Percentiles rank a stretch among this genome's conserved stretches.
Conservation (phyloP, 2,113 vertebrate genomes). For the Crotalus horridus region DNA sequence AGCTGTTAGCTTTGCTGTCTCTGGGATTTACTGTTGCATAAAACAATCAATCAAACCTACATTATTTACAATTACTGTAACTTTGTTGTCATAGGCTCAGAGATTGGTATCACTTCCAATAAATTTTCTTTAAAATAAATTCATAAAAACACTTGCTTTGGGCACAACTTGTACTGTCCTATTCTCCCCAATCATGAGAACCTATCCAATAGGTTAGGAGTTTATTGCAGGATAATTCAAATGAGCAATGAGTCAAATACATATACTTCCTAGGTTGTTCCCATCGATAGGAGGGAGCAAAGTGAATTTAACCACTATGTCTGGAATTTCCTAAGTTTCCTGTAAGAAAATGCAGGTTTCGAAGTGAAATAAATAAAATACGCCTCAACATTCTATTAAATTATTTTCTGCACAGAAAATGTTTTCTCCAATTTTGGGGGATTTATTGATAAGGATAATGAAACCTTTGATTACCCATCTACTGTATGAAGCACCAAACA, state of each 20-base stretch:
- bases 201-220: background rate
- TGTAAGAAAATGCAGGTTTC: background rate
- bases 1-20: background rate
- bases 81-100: background rate
- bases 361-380: background rate
- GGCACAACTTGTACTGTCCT: background rate
- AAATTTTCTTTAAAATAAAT: conserved; percentile 45
- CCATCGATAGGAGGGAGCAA: background rate
- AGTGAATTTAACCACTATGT: background rate
- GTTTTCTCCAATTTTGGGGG: background rate
- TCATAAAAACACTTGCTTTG: background rate
- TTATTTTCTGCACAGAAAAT: background rate
- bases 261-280: conserved; percentile 8
- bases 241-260: background rate
- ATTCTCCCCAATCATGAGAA: background rate
- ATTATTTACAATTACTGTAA: conserved; percentile 3
- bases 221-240: background rate
- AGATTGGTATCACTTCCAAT: background rate
- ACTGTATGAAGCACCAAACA: background rate
- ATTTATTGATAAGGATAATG: background rate
- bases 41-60: background rate
- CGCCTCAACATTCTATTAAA: background rate
- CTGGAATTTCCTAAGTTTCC: background rate
- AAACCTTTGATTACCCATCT: background rate
- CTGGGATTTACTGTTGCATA: conserved; percentile 2